Conservation (phyloP, 2,113 vertebrate genomes). For the Sturnus vulgaris region DNA sequence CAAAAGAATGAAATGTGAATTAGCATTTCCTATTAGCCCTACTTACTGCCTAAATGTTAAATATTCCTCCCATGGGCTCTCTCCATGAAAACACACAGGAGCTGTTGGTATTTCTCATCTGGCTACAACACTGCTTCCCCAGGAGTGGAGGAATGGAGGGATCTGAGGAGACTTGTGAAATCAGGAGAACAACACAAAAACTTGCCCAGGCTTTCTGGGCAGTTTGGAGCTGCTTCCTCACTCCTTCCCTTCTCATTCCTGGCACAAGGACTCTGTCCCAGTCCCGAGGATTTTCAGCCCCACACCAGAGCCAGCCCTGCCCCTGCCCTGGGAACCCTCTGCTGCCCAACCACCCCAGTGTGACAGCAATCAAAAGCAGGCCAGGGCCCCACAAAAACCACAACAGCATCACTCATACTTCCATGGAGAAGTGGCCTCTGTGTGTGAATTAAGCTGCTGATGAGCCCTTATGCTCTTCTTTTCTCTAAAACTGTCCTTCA, state of each 20-base stretch:
- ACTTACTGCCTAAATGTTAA: conserved; percentile 39
- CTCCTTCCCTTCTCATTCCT: neutral
- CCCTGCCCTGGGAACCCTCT: neutral
- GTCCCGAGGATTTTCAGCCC: neutral
- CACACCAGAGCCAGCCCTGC: neutral
- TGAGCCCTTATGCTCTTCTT: neutral
- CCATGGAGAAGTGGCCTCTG: neutral
- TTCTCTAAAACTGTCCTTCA: neutral
- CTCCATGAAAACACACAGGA: conserved; percentile 4
- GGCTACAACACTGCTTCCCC: neutral
- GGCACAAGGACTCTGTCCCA: neutral
- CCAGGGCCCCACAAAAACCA: neutral
- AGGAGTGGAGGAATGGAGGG: neutral
- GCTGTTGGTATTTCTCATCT: neutral
- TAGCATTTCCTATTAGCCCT: conserved; percentile 65
- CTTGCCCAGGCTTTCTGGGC: neutral
- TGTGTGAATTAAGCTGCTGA: neutral
- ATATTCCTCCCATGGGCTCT: conserved; percentile 36
- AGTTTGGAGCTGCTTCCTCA: neutral
- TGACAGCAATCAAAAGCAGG: neutral
- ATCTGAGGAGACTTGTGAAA: neutral
- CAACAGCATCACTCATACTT: neutral
- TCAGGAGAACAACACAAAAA: neutral
- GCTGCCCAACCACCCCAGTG: neutral
- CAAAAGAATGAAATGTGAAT: conserved; percentile 64